Conservation (phyloP, 2,888 invertebrate species). For the Patella pellucida region DNA sequence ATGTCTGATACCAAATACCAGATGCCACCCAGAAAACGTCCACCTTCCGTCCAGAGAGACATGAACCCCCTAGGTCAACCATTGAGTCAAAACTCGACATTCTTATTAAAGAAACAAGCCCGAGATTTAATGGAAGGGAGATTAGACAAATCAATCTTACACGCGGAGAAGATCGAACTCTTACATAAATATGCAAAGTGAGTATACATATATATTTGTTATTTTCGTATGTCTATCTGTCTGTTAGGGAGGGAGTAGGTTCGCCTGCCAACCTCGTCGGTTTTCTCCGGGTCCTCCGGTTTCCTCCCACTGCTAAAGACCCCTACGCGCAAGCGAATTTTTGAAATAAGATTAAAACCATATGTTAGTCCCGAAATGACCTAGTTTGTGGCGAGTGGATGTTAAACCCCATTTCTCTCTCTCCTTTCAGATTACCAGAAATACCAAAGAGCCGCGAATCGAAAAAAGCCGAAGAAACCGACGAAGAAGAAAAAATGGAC, state of each 20-base stretch:
- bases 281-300: no score
- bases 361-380: no score
- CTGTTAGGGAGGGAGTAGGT: no score
- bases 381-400: no score
- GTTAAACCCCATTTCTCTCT: no score
- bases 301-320: no score
- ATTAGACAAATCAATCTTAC: slow-evolving; percentile 11
- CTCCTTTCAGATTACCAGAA: slow-evolving; percentile 4
- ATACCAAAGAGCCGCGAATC: slow-evolving; percentile 1
- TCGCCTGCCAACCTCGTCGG: no score
- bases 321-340: no score
- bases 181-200: slow-evolving; percentile 37
- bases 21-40: slow-evolving; percentile 38
- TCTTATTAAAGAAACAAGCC: slow-evolving; percentile 47
- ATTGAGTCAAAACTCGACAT: slow-evolving; percentile 54
- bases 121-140: slow-evolving; percentile 42
- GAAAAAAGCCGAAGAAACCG: background rate
- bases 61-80: slow-evolving; percentile 62
- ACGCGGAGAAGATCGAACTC: slow-evolving; percentile 37
- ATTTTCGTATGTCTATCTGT: no score
- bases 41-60: slow-evolving; percentile 53
- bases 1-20: slow-evolving; percentile 61
- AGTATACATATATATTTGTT: background rate
- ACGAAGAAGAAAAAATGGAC: slow-evolving; percentile 18
- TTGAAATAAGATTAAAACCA: no score